Evolutionary conservation across 2,797 vertebrate genomes (phyloP).

Genomic region (Muraenolepis orangiensis): DNA sequence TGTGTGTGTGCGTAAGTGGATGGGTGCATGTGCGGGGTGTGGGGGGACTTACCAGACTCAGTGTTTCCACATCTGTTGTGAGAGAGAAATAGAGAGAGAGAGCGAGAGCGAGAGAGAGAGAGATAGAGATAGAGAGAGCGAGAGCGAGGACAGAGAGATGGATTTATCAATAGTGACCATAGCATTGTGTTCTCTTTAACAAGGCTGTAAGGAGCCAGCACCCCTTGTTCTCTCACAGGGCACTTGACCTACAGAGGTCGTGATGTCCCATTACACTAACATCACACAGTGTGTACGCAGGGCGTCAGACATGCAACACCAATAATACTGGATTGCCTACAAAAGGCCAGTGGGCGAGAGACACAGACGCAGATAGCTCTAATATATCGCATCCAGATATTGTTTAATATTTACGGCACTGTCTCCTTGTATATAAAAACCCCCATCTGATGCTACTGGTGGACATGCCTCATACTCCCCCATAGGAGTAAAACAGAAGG

Average conservation of each 20-base stretch:
- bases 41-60: conserved; percentile 62
- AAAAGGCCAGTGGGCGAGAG: conserved; percentile 36
- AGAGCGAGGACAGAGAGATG: conserved; percentile 39
- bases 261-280: conserved; percentile 57
- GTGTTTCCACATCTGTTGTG: conserved; percentile 67
- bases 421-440: conserved; percentile 52
- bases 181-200: conserved; percentile 46
- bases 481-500: conserved; percentile 44
- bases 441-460: conserved; percentile 13
- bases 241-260: conserved; percentile 37
- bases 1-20: conserved; percentile 8
- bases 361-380: conserved; percentile 40
- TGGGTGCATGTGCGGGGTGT: conserved; percentile 2
- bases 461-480: conserved; percentile 48
- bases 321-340: conserved; percentile 11
- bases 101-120: conserved; percentile 31
- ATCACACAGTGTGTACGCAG: conserved; percentile 40
- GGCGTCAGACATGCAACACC: conserved; percentile 26
- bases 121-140: conserved; percentile 16
- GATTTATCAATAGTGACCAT: conserved; percentile 42
- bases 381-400: conserved; percentile 63
- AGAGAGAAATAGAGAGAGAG: conserved; percentile 38
- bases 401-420: conserved; percentile 65
- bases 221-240: conserved; percentile 22
- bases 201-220: conserved; percentile 23